Evolutionary conservation across 1,140 invertebrate species (phyloP).

Genomic region (Listronotus oregonensis): DNA sequence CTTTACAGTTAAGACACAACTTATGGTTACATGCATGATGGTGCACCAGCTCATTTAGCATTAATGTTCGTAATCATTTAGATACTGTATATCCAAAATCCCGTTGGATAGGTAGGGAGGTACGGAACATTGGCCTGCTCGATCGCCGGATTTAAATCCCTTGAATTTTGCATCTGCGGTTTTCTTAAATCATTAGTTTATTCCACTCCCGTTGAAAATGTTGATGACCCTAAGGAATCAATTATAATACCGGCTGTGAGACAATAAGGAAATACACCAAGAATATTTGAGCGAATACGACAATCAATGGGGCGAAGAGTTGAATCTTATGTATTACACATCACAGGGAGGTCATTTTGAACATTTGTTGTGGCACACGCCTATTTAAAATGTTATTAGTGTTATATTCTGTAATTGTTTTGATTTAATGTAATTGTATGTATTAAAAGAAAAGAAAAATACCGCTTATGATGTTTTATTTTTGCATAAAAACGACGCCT

Average conservation of each 20-base stretch:
- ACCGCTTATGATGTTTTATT: too few relatives aligned
- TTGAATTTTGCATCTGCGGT: conserved; percentile 49
- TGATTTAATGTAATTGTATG: too few relatives aligned
- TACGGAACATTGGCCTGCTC: conserved; percentile 47
- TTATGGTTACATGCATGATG: conserved; percentile 41
- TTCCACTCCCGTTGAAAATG: too few relatives aligned
- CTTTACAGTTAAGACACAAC: conserved; percentile 35
- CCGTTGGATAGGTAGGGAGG: conserved; percentile 49
- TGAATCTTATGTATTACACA: conserved; percentile 12
- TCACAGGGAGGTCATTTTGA: too few relatives aligned
- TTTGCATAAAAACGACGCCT: too few relatives aligned
- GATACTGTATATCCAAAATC: conserved; percentile 42
- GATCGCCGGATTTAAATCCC: conserved; percentile 29
- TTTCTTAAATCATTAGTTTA: conserved; percentile 45
- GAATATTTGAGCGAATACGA: conserved; percentile 19
- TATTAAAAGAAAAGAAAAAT: too few relatives aligned
- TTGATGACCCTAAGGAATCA: too few relatives aligned
- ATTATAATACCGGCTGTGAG: conserved; percentile 4
- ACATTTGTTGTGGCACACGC: too few relatives aligned
- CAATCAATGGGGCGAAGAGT: conserved; percentile 17
- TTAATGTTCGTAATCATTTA: conserved; percentile 42
- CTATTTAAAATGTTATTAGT: too few relatives aligned
- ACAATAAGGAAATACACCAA: conserved; percentile 10
- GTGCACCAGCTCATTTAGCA: conserved; percentile 37
- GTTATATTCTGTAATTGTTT: too few relatives aligned